Evolutionary conservation across 2,888 invertebrate genomes (phyloP), one percentile per base, ranked within the genome.

Genomic region (Iselma pallidipennis): DNA sequence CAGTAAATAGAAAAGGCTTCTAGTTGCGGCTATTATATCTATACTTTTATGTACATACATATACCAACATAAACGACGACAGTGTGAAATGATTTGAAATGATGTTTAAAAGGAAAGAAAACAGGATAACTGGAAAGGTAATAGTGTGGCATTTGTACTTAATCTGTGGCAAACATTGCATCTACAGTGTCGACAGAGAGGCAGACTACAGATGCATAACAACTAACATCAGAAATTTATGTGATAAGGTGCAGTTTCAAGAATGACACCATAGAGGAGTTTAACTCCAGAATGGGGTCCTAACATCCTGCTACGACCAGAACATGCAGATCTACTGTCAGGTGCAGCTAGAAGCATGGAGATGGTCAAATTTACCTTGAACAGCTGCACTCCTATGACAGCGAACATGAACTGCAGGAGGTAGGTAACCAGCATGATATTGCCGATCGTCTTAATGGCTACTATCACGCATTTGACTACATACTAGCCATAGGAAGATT

Each of bases 401-500:
- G 98, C 98, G 85, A 99, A 99, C 98, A 99, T 98, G 90, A 99
- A 99, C 90, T 98, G 95, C 84, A 99, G 94, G 84, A 99, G 94
- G 89, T 96, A 96, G 83, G 98, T 98, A 86, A 99, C 98, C 91
- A 99, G 90, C 92, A 98, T 96, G 86, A 98, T 98, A 91, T 98
- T 98, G 85, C 98, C 98, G 88, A 97, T 97, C 82, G 96, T 97
- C 89, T 95, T 95, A 85, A 97, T 94, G 80, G 96, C 96, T 86
- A 96, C 96, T 87, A 96, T 95, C 87, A 97, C 98, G 90, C 98
- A 99, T 89, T 98, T 98, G 82, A 99, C 98, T 86, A 99, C 98
- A 89, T 98, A 98, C 96, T 98, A 76, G 74, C 72, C 74, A 74
- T 69, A 72, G 72, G 72, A 71, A 75, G 78, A 79, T 73, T 76